A percentile compares a stretch with the other conserved stretches of the same genome.
phyloP scores from a whole-genome alignment of 2,113 vertebrate genomes.

The Caranx ignobilis region DNA sequence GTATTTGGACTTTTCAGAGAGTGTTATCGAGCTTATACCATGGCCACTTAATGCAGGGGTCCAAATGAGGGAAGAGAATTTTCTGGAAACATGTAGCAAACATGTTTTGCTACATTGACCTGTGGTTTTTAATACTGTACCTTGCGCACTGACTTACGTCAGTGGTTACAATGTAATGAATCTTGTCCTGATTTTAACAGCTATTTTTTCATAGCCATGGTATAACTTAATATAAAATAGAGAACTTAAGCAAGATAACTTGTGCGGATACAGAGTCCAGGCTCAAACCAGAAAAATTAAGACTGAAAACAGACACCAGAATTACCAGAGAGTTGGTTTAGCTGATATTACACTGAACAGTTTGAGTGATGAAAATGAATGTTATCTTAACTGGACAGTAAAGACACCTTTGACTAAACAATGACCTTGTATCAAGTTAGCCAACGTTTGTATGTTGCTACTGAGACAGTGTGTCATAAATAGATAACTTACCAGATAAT shows the following conservation, averaged over 20 bases:
- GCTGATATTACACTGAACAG: slow-evolving; percentile 24
- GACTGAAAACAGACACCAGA: slow-evolving; percentile 26
- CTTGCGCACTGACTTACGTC: slow-evolving; percentile 22
- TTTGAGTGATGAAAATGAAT: slow-evolving; percentile 20
- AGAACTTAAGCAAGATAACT: slow-evolving; percentile 14
- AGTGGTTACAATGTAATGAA: not conserved
- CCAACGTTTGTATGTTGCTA: slow-evolving; percentile 47
- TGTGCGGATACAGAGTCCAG: slow-evolving; percentile 25
- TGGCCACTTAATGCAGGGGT: not conserved
- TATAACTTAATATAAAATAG: slow-evolving; percentile 3
- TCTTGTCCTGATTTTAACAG: not conserved
- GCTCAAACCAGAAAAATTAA: slow-evolving; percentile 38
- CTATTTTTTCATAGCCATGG: slow-evolving; percentile 11
- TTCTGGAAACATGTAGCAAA: not conserved
- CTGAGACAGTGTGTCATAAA: slow-evolving; percentile 77
- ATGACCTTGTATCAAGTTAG: slow-evolving; percentile 21
- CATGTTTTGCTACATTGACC: not conserved
- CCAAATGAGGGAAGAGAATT: not conserved
- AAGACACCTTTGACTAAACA: slow-evolving; percentile 27
- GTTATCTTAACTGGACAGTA: slow-evolving; percentile 34
- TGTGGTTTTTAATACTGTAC: slow-evolving; percentile 54
- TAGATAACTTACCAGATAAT: slow-evolving; percentile 81
- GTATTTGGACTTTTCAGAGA: slow-evolving; percentile 26
- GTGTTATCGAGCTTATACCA: slow-evolving; percentile 11
- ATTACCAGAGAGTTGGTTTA: slow-evolving; percentile 29